Conservation (phyloP, 2,797 vertebrate genomes). For the Pseudocheirus occidentalis region DNA sequence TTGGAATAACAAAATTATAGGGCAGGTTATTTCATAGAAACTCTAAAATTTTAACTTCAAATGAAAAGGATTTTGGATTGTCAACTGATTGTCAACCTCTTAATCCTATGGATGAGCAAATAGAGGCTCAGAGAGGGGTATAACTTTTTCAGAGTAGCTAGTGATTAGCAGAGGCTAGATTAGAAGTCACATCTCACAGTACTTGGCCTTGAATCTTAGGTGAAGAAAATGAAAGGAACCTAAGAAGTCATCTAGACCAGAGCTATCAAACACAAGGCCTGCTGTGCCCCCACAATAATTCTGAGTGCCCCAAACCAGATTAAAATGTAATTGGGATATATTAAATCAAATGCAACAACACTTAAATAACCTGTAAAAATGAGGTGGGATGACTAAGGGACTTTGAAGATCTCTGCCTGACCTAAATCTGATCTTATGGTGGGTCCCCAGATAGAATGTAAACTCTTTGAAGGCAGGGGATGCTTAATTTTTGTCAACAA, state of each 20-base stretch:
- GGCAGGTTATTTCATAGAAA: background rate
- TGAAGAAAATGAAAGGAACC: background rate
- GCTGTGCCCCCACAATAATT: too few species aligned
- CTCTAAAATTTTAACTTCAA: background rate
- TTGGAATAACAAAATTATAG: background rate
- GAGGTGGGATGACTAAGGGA: too few species aligned
- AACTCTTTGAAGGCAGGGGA: too few species aligned
- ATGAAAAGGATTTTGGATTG: background rate
- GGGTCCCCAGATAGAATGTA: too few species aligned
- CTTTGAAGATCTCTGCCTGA: too few species aligned
- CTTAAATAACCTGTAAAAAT: too few species aligned
- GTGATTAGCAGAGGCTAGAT: background rate
- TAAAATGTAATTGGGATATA: too few species aligned
- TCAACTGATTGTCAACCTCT: background rate
- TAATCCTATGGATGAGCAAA: background rate
- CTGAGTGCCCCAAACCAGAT: too few species aligned
- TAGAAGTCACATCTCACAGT: background rate
- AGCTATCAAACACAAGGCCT: too few species aligned
- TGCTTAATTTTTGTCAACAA: too few species aligned
- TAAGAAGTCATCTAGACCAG: background rate
- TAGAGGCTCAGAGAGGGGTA: background rate
- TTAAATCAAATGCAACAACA: too few species aligned
- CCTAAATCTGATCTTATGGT: too few species aligned
- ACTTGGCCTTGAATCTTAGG: background rate
- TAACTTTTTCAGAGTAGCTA: background rate